A percentile compares a stretch with the other conserved stretches of the same genome.
Evolutionary conservation across 2,888 invertebrate species (phyloP).

Genomic region (Latheticus oryzae): DNA sequence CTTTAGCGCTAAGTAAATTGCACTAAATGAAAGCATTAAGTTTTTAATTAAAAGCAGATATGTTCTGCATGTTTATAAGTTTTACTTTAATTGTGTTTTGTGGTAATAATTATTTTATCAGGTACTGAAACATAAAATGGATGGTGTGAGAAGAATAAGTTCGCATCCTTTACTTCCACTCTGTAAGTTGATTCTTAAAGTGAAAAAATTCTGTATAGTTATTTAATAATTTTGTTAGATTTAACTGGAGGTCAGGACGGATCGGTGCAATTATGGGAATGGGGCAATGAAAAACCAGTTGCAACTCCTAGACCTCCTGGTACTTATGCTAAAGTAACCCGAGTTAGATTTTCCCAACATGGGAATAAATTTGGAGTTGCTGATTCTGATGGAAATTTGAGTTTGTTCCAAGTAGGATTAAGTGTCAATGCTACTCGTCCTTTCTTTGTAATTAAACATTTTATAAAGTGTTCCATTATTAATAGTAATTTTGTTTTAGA

Average conservation of each 20-base stretch:
- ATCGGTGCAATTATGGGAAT: constrained; percentile 97
- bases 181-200: constrained; percentile 79
- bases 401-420: constrained; percentile 92
- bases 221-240: constrained; percentile 68
- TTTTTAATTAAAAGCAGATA: too few species aligned
- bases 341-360: constrained; percentile 95
- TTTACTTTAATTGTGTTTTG: too few species aligned
- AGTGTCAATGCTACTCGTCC: constrained; percentile 81
- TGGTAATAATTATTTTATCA: too few species aligned
- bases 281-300: constrained; percentile 94
- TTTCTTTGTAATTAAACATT: constrained; percentile 81
- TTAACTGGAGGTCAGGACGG: constrained; percentile 96
- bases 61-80: too few species aligned
- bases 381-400: constrained; percentile 96
- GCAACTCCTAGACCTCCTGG: constrained; percentile 93
- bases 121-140: constrained; percentile 94
- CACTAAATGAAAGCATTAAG: too few species aligned
- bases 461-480: constrained; percentile 5
- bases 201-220: constrained; percentile 6
- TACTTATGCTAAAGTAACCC: constrained; percentile 94
- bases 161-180: constrained; percentile 95
- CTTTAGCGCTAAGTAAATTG: too few species aligned
- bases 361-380: constrained; percentile 99
- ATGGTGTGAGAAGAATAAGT: constrained; percentile 94
- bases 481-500: constrained; percentile 70